phyloP scores from a whole-genome alignment of 2,888 invertebrate species.

The Crocallis elinguaria region DNA sequence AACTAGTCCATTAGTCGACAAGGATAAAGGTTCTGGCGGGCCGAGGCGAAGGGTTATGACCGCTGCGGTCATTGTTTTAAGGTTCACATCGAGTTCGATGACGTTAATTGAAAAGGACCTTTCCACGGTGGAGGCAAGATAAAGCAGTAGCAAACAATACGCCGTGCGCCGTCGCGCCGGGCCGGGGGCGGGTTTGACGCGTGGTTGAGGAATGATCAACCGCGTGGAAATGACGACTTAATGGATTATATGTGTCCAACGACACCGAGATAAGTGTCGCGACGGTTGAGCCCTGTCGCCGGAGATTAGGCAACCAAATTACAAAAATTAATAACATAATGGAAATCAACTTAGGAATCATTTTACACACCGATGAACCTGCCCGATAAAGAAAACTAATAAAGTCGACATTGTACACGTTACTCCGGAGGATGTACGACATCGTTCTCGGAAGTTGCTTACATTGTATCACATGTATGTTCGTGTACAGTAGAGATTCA shows the following conservation, averaged over 20 bases:
- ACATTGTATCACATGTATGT: constrained; percentile 19
- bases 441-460: constrained; percentile 44
- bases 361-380: constrained; percentile 69
- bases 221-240: constrained; percentile 84
- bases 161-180: constrained; percentile 55
- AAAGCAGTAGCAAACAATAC: constrained; percentile 82
- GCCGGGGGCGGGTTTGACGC: constrained; percentile 78
- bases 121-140: constrained; percentile 61
- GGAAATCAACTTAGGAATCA: constrained; percentile 70
- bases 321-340: constrained; percentile 81
- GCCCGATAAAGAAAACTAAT: constrained; percentile 55
- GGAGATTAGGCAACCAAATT: constrained; percentile 79
- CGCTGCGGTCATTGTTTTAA: constrained; percentile 58
- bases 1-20: constrained; percentile 81
- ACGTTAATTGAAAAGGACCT: constrained; percentile 60
- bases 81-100: constrained; percentile 57
- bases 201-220: constrained; percentile 83
- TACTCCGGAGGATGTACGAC: constrained; percentile 46
- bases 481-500: constrained; percentile 16
- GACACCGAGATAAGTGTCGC: constrained; percentile 83
- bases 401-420: constrained; percentile 51
- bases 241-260: constrained; percentile 83
- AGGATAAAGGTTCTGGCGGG: constrained; percentile 58
- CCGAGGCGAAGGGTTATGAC: constrained; percentile 47
- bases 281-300: constrained; percentile 71